A percentile compares a stretch with the other conserved stretches of the same genome.
Conservation (phyloP, 2,888 invertebrate genomes). For the Eupithecia tripunctaria region DNA sequence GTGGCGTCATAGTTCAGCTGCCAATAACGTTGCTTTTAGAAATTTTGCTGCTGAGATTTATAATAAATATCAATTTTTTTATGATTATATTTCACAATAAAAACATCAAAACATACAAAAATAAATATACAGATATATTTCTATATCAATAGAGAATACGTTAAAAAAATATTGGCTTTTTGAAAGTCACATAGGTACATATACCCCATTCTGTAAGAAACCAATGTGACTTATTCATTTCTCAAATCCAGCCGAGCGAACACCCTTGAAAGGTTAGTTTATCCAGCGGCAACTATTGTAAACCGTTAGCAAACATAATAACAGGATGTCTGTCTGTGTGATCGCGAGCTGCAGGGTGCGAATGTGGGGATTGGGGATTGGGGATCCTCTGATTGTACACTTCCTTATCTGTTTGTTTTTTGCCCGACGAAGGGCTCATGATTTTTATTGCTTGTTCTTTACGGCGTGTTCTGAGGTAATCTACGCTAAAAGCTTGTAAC, state of each 20-base stretch:
- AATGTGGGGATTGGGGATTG: slow-evolving; percentile 22
- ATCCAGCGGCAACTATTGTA: slow-evolving; percentile 24
- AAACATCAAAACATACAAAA: too few relatives aligned
- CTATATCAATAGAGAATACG: too few relatives aligned
- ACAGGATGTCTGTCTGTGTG: slow-evolving; percentile 29
- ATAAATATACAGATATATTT: too few relatives aligned
- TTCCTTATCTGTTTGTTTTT: slow-evolving; percentile 18
- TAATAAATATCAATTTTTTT: too few relatives aligned
- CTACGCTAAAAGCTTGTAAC: background rate
- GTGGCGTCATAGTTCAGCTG: too few relatives aligned
- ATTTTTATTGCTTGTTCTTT: slow-evolving; percentile 15
- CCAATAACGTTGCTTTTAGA: too few relatives aligned
- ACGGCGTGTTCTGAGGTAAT: background rate
- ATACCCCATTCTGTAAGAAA: too few relatives aligned
- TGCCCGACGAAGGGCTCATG: background rate
- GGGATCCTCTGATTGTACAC: slow-evolving; percentile 25
- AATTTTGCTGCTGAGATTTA: too few relatives aligned
- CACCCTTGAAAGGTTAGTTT: slow-evolving; percentile 13
- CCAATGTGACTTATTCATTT: too few relatives aligned
- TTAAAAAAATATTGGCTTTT: too few relatives aligned
- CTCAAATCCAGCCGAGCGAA: background rate
- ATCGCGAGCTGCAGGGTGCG: slow-evolving; percentile 29
- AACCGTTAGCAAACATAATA: slow-evolving; percentile 34
- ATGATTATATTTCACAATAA: too few relatives aligned
- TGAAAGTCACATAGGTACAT: too few relatives aligned